Percentiles rank a stretch among this genome's conserved stretches.
Evolutionary conservation across 2,797 vertebrate species (phyloP).

Genomic region (Setipinna tenuifilis): DNA sequence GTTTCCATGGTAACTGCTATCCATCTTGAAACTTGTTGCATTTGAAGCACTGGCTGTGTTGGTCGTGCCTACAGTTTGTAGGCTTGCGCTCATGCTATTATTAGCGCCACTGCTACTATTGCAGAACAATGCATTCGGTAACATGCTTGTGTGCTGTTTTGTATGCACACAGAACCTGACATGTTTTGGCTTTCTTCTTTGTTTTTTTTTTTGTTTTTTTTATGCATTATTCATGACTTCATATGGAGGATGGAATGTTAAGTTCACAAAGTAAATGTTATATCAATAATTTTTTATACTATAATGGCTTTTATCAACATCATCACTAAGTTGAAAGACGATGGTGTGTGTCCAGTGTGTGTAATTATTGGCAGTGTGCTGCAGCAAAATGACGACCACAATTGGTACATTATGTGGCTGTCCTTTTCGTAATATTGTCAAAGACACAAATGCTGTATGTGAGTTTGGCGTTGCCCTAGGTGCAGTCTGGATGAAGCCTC

Average conservation of each 20-base stretch:
- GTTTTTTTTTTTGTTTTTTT: not conserved
- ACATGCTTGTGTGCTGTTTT: not conserved
- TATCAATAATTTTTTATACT: not conserved
- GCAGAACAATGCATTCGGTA: not conserved
- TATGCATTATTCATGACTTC: too few relatives aligned
- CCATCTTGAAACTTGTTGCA: conserved; percentile 3
- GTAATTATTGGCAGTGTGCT: too few relatives aligned
- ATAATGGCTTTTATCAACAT: not conserved
- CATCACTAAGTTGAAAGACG: not conserved
- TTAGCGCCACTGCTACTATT: not conserved
- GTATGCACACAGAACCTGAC: not conserved
- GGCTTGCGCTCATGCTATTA: not conserved
- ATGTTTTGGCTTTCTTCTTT: not conserved
- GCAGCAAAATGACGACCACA: not conserved
- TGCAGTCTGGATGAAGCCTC: not conserved
- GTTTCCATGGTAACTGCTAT: conserved; percentile 20
- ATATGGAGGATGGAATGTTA: too few relatives aligned
- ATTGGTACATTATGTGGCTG: not conserved
- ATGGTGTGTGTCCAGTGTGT: too few relatives aligned
- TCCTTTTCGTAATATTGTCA: not conserved
- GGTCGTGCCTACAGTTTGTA: not conserved
- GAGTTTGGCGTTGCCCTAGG: not conserved
- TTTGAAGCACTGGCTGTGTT: not conserved
- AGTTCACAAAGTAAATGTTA: not conserved
- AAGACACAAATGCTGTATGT: not conserved